phyloP scores from a whole-genome alignment of 2,113 vertebrate species.

The Pseudopipra pipra region DNA sequence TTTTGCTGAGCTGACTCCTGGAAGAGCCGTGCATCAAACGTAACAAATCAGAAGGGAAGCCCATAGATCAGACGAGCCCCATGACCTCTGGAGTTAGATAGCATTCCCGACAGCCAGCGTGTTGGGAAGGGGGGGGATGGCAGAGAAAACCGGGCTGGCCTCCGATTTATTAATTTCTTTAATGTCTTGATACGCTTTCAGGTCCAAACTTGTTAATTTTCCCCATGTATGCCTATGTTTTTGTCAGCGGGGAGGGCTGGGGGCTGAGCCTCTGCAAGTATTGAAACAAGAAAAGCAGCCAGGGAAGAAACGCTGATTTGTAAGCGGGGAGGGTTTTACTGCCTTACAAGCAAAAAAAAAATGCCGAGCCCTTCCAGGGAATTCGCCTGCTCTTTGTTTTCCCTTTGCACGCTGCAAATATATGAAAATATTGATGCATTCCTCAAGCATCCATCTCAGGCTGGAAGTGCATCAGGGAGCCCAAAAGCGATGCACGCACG shows the following conservation, averaged over 20 bases:
- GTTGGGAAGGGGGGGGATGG: background rate
- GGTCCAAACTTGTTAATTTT: background rate
- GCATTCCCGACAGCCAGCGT: background rate
- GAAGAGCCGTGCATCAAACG: background rate
- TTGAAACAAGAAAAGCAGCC: background rate
- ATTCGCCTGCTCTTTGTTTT: background rate
- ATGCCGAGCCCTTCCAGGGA: background rate
- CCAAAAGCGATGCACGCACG: rapidly evolving
- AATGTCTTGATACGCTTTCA: background rate
- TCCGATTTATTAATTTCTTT: background rate
- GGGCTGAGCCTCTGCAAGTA: background rate
- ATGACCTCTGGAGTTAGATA: slow-evolving; percentile 56
- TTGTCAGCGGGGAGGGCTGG: background rate
- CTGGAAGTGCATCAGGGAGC: background rate
- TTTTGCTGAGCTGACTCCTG: background rate
- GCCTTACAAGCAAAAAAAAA: background rate
- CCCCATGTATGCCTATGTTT: background rate
- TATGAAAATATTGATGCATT: background rate
- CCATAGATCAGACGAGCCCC: background rate
- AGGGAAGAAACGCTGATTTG: background rate
- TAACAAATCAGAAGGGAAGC: slow-evolving; percentile 50
- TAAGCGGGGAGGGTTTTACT: background rate
- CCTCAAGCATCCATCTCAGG: background rate
- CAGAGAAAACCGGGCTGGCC: background rate
- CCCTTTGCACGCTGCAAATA: background rate